phyloP scores from a whole-genome alignment of 1,140 invertebrate genomes.

The Prorops nasuta region DNA sequence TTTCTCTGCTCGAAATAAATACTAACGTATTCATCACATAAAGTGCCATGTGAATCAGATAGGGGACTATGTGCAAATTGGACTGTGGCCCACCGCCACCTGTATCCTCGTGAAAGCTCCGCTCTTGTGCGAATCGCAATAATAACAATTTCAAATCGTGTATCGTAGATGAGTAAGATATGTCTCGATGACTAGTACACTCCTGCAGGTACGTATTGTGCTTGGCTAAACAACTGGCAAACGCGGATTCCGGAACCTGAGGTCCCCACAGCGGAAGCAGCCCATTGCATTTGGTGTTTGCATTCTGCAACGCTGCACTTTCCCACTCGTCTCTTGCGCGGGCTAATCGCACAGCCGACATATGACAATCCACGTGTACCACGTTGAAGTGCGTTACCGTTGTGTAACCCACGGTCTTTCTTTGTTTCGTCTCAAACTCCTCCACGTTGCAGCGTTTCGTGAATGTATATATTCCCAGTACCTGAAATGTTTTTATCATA shows the following conservation, averaged over 20 bases:
- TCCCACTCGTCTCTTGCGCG: conserved; percentile 93
- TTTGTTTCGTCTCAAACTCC: conserved; percentile 83
- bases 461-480: conserved; percentile 95
- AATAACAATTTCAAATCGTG: conserved; percentile 94
- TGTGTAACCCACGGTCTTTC: conserved; percentile 83
- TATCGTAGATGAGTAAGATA: conserved; percentile 82
- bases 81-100: conserved; percentile 95
- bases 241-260: conserved; percentile 91
- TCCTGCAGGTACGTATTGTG: conserved; percentile 86
- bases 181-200: conserved; percentile 83
- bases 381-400: conserved; percentile 98
- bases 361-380: conserved; percentile 97
- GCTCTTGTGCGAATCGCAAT: conserved; percentile 87
- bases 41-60: conserved; percentile 90
- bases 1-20: background rate
- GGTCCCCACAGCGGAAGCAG: conserved; percentile 95
- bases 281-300: conserved; percentile 96
- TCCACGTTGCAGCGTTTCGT: conserved; percentile 95
- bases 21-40: conserved; percentile 93
- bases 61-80: conserved; percentile 95
- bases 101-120: conserved; percentile 95
- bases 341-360: conserved; percentile 82
- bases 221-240: conserved; percentile 88
- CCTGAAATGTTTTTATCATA: conserved; percentile 45
- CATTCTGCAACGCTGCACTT: conserved; percentile 94